Evolutionary conservation across 2,113 vertebrate species (phyloP), one percentile per base, ranked within the genome.

Genomic region (Rafetus swinhoei): DNA sequence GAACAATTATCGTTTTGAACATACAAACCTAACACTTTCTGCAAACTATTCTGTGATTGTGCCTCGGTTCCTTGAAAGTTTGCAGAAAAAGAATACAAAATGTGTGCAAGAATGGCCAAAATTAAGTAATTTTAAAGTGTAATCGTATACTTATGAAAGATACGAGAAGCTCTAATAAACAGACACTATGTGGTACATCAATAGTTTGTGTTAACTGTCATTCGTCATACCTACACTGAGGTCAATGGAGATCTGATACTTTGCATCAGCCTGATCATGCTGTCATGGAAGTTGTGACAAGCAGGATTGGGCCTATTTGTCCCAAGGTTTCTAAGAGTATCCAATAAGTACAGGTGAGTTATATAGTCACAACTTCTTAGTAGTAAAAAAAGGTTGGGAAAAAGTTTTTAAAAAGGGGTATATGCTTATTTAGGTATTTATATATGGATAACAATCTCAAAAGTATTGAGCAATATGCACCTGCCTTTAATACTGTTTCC

Each of bases 401-500:
- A 90, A 84, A 27, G 2, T 1, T 52, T 21, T 4, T 3, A 85
- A 90, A 84, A 76, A 21, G 7, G 62, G 80, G 45, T 25, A 29
- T 14, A 6, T 2, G 0, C 1, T n/a, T 80, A 3, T 77, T 4
- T 87, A 79, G 90, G 50, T 82, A 65, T 83, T 91, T 88, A 97
- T 96, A 87, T 87, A 81, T 45, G 45, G 45, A 45, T 45, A 96
- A 84, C 90, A 94, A 90, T 52, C 3, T 92, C 29, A 92, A 96
- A 60, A 52, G 85, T 6, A 50, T 85, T 91, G 84, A 93, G 85
- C 59, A 94, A 84, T 45, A 65, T 25, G 65, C 15, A 32, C 29
- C 18, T 18, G 14, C 32, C 65, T 69, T 69, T 69, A 13, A 85
- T 56, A 45, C n/a, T 52, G 84, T 84, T 79, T 35, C 56, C 88